Conservation (phyloP, 2,113 vertebrate species). For the Leucoraja erinaceus region DNA sequence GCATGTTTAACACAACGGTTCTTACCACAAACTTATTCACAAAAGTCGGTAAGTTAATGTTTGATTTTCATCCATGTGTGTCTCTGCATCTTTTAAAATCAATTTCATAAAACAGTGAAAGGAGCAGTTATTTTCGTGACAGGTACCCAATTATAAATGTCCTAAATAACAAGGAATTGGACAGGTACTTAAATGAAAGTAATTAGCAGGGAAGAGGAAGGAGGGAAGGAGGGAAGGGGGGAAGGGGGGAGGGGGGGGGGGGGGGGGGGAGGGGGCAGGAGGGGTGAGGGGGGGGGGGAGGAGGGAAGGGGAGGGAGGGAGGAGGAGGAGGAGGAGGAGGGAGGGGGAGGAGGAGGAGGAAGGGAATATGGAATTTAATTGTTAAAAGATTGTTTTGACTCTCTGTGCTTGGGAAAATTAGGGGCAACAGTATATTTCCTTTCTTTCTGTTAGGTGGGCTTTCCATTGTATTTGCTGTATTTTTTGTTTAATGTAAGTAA, state of each 20-base stretch:
- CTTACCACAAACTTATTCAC: neutral
- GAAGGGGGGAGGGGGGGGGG: no score
- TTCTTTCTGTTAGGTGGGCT: neutral
- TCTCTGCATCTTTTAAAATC: neutral
- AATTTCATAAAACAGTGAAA: neutral
- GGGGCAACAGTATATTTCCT: neutral
- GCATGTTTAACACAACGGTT: neutral
- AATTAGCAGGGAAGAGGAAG: no score
- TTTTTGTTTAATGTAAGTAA: neutral
- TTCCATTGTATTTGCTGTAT: neutral
- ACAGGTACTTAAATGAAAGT: neutral
- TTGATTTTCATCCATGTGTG: neutral
- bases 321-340: no score
- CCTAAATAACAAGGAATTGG: neutral
- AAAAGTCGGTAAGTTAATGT: neutral
- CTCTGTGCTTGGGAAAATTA: neutral
- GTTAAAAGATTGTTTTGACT: no score
- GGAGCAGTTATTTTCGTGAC: neutral
- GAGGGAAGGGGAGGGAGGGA: no score
- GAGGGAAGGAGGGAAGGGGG: no score
- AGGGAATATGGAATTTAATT: no score
- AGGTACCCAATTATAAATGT: no score
- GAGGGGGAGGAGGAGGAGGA: no score
- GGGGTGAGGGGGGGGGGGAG: rapidly evolving
- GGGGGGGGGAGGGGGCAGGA: rapidly evolving